Conservation (phyloP, 2,888 invertebrate genomes). For the Temnothorax ravouxi region DNA sequence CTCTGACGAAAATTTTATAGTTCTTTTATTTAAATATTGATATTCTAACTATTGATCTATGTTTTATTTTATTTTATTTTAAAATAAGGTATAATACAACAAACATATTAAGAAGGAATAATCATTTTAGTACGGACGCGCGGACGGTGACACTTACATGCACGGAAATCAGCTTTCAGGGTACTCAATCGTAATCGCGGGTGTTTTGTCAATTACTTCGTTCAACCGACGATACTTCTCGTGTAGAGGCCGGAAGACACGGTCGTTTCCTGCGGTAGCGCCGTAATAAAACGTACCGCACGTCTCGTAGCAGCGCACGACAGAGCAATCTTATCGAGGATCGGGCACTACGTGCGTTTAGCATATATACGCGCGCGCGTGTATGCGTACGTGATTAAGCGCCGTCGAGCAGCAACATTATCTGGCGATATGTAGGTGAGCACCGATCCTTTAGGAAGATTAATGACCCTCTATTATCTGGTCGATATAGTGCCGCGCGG, state of each 20-base stretch:
- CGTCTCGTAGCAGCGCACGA: conserved; percentile 14
- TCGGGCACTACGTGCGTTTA: conserved; percentile 34
- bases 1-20: background rate
- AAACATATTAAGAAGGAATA: conserved; percentile 11
- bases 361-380: background rate
- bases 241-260: conserved; percentile 38
- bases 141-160: conserved; percentile 16
- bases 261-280: conserved; percentile 52
- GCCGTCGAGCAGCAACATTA: conserved; percentile 60
- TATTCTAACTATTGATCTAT: background rate
- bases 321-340: conserved; percentile 43
- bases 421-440: conserved; percentile 65
- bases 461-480: conserved; percentile 70
- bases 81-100: background rate
- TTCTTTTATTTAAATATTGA: conserved; percentile 2
- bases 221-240: conserved; percentile 40
- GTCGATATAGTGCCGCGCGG: conserved; percentile 50
- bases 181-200: conserved; percentile 46
- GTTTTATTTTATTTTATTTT: background rate
- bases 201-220: conserved; percentile 43
- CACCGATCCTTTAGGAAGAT: conserved; percentile 74
- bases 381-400: conserved; percentile 63
- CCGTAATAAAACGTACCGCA: conserved; percentile 45
- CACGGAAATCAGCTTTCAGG: conserved; percentile 50
- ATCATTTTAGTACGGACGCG: conserved; percentile 19